Evolutionary conservation across 2,888 invertebrate genomes (phyloP).

Genomic region (Sycophila texana): DNA sequence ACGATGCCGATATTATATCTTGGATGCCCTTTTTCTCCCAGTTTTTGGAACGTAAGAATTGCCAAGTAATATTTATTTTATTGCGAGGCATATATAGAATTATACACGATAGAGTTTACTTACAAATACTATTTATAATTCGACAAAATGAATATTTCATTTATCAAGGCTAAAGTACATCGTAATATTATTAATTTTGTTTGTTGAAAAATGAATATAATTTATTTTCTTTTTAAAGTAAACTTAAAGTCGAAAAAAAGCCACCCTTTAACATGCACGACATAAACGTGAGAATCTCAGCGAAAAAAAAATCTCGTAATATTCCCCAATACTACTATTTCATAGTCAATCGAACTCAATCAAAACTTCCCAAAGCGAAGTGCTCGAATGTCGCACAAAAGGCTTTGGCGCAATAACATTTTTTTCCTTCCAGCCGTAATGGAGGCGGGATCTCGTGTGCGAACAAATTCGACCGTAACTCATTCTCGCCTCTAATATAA

Average conservation of each 20-base stretch:
- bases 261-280: background rate
- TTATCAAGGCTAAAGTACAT: too few species aligned
- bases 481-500: conserved; percentile 14
- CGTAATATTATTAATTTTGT: too few species aligned
- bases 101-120: too few species aligned
- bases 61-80: too few species aligned
- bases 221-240: too few species aligned
- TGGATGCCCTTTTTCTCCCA: background rate
- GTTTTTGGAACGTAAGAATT: too few species aligned
- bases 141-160: too few species aligned
- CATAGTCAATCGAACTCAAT: conserved; percentile 7
- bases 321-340: background rate
- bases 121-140: too few species aligned
- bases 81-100: too few species aligned
- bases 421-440: conserved; percentile 13
- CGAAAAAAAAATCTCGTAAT: background rate
- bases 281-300: conserved; percentile 24
- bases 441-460: background rate
- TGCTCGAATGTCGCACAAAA: conserved; percentile 16
- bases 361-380: conserved; percentile 7
- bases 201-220: too few species aligned
- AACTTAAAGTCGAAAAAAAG: too few species aligned
- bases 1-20: conserved; percentile 7
- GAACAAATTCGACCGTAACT: conserved; percentile 35
- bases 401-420: background rate